phyloP scores from a whole-genome alignment of 2,888 invertebrate genomes.

The Balanococcus diminutus region DNA sequence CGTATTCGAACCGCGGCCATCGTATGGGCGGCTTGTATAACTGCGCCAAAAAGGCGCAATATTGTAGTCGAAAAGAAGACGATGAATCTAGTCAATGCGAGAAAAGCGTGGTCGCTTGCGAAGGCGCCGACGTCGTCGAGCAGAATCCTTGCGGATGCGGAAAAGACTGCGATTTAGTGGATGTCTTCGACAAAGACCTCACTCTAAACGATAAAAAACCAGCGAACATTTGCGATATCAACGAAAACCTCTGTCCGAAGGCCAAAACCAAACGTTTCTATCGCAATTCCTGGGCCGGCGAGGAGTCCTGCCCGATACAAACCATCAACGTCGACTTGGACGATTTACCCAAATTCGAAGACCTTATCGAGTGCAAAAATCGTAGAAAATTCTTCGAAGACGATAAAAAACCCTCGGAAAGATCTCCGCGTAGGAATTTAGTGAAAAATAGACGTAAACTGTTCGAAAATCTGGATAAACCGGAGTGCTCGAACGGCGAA shows the following conservation, averaged over 20 bases:
- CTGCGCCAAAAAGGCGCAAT: conserved; percentile 62
- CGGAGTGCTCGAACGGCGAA: conserved; percentile 57
- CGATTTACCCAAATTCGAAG: conserved; percentile 57
- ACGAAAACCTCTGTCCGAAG: conserved; percentile 3
- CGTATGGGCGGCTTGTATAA: conserved; percentile 61
- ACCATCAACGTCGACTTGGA: conserved; percentile 2
- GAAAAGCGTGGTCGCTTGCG: conserved; percentile 75
- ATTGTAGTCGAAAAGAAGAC: not conserved
- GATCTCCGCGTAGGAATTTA: conserved; percentile 53
- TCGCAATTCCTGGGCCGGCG: conserved; percentile 40
- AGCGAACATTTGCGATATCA: conserved; percentile 4
- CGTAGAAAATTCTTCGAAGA: conserved; percentile 57
- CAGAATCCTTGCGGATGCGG: conserved; percentile 55
- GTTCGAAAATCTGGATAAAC: conserved; percentile 55
- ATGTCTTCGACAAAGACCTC: conserved; percentile 41
- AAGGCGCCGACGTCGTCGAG: conserved; percentile 52
- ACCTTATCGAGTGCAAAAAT: conserved; percentile 57
- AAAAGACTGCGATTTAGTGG: conserved; percentile 51
- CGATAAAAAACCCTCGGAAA: conserved; percentile 20
- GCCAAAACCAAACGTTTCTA: not conserved
- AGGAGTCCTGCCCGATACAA: not conserved
- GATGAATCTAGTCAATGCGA: conserved; percentile 50
- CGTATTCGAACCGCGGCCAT: conserved; percentile 57
- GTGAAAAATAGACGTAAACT: conserved; percentile 56
- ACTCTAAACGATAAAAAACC: not conserved